phyloP scores from a whole-genome alignment of 64 coral and sea anemone genomes.

The Pocillopora verrucosa region DNA sequence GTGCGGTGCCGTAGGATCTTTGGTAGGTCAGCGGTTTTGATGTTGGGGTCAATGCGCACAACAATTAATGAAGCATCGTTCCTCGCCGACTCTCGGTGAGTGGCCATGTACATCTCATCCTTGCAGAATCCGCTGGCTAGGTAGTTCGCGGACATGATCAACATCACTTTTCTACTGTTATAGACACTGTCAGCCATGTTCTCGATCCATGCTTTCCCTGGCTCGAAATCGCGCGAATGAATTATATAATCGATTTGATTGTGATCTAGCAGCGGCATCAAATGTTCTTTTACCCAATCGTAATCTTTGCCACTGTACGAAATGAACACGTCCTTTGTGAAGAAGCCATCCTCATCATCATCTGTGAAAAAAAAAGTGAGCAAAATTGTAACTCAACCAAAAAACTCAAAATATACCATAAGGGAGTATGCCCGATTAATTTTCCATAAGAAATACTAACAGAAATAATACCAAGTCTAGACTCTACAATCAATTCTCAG shows the following conservation, averaged over 20 bases:
- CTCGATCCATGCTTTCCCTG: constrained; percentile 51
- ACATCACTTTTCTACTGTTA: constrained; percentile 44
- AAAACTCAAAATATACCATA: background rate
- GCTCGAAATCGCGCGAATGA: constrained; percentile 60
- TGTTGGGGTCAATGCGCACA: background rate
- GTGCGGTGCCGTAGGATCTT: constrained; percentile 19
- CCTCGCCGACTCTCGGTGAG: background rate
- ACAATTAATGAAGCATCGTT: constrained; percentile 25
- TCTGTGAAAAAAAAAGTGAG: background rate
- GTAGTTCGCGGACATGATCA: constrained; percentile 49
- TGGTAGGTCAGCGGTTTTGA: background rate
- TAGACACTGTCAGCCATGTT: constrained; percentile 81
- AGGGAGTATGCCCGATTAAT: background rate
- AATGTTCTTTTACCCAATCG: constrained; percentile 45
- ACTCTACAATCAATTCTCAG: too few species aligned
- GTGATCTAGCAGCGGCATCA: constrained; percentile 17
- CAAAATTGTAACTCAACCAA: background rate
- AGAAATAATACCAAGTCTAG: too few species aligned
- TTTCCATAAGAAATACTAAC: too few species aligned
- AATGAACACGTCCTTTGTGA: constrained; percentile 51
- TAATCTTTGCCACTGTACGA: constrained; percentile 70
- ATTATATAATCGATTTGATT: constrained; percentile 44
- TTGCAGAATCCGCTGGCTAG: constrained; percentile 43
- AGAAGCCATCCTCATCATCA: background rate
- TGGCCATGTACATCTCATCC: constrained; percentile 51